Evolutionary conservation across 2,113 vertebrate species (phyloP), one percentile per base, ranked within the genome.

Genomic region (Engraulis encrasicolus): DNA sequence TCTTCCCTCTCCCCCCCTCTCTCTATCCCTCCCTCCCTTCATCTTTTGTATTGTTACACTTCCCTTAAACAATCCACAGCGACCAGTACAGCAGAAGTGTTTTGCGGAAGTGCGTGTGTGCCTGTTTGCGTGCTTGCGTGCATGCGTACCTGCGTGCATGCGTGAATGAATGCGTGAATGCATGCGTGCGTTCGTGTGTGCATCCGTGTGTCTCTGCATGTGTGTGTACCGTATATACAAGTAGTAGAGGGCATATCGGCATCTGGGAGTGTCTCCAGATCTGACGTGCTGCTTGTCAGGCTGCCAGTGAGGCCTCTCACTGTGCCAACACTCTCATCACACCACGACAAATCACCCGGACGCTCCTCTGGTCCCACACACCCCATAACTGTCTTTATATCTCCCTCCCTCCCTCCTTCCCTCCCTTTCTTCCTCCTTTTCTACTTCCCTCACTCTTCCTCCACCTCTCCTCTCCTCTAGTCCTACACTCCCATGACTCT

Each of bases 181-280:
- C 4, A 9, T 45, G 40, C 3, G 3, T 45, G 40, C 9, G 40
- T 45, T 45, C 9, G 40, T 45, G 40, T 45, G 40, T 45, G 40
- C 9, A 45, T 45, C n/a, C n/a, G 40, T 45, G 40, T 45, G 40
- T 45, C 9, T n/a, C n/a, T n/a, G n/a, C n/a, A 9, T 45, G 40
- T 45, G 40, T 45, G 40, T 45, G 40, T 45, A 12, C 2, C 2
- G 14, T 27, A 31, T 66, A 23, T 1, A 23, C 23, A 34, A 17
- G 66, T 74, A 31, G 66, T 36, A 17, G 31, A 74, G 66, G 31
- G 31, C 66, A 71, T 71, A 14, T 14, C 17, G 66, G 66, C 27
- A 74, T 31, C 31, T 74, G 66, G 66, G 66, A 74, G 66, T 14
- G 27, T 74, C 27, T 74, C 66, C 66, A 74, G 66, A 31, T 74